Evolutionary conservation across 2,113 vertebrate genomes (phyloP).

Genomic region (Microcebus ravelobensis): DNA sequence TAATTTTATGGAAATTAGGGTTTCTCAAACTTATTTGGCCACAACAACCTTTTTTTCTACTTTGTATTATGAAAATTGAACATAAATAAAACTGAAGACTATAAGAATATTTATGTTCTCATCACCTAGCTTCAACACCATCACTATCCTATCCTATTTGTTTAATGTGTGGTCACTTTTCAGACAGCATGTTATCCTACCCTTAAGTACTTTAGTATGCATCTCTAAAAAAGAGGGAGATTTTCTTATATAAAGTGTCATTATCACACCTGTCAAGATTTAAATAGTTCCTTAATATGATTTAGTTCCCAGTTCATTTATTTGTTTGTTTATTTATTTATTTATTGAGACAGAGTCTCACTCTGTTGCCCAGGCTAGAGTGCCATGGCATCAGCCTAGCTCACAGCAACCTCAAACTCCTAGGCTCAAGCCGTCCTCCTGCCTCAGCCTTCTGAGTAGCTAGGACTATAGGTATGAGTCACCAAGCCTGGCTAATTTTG

Average conservation of each 20-base stretch:
- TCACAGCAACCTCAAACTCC: no score
- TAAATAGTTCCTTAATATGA: constrained; percentile 19
- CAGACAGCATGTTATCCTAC: neutral
- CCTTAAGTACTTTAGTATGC: neutral
- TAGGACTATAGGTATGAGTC: no score
- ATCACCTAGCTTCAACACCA: neutral
- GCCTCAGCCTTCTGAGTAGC: no score
- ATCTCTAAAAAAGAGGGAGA: neutral
- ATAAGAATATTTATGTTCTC: neutral
- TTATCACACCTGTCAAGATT: constrained; percentile 8
- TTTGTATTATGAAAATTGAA: neutral
- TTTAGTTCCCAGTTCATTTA: neutral
- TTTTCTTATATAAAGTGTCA: neutral
- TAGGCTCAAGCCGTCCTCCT: no score
- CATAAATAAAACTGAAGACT: neutral
- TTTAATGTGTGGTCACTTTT: neutral
- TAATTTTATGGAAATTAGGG: neutral
- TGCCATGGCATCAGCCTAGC: no score
- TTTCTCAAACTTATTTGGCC: constrained; percentile 17
- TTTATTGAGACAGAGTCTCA: no score
- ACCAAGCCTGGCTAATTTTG: no score
- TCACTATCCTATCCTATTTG: neutral
- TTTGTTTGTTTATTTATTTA: no score
- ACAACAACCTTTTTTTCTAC: neutral
- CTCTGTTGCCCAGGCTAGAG: no score